Evolutionary conservation across 2,797 vertebrate genomes (phyloP).

Genomic region (Myotis pilosus): DNA sequence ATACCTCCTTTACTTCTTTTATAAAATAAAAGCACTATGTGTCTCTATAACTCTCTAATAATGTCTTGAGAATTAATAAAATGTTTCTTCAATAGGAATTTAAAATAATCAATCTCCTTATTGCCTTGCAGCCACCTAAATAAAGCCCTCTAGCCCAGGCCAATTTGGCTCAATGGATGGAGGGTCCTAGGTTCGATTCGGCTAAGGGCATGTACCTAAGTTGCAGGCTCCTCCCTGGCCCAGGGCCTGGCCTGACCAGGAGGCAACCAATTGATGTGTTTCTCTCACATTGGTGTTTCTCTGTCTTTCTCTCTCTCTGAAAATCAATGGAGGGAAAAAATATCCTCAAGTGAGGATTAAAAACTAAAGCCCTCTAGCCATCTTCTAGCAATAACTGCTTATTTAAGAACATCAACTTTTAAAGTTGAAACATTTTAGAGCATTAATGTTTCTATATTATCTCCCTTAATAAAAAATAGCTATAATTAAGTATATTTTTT

Average conservation of each 20-base stretch:
- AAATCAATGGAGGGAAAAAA: too few relatives aligned
- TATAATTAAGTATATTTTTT: background rate
- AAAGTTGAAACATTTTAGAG: background rate
- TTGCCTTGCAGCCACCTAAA: background rate
- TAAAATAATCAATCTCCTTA: slow-evolving; percentile 29
- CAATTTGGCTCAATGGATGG: too few relatives aligned
- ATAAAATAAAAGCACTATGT: slow-evolving; percentile 26
- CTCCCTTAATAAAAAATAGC: background rate
- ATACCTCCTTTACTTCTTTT: background rate
- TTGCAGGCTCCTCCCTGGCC: too few relatives aligned
- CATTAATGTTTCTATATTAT: background rate
- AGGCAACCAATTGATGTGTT: too few relatives aligned
- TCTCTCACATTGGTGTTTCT: too few relatives aligned
- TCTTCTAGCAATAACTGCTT: slow-evolving; percentile 12
- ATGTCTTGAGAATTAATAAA: slow-evolving; percentile 20
- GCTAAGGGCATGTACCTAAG: too few relatives aligned
- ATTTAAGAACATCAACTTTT: slow-evolving; percentile 29
- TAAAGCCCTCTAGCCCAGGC: background rate
- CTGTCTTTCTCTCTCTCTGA: too few relatives aligned
- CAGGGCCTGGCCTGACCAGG: too few relatives aligned
- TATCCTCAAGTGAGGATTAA: too few relatives aligned
- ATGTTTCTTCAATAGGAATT: slow-evolving; percentile 9
- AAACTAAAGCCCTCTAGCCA: background rate
- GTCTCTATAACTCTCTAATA: background rate
- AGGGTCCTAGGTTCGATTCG: too few relatives aligned